Evolutionary conservation across 2,888 invertebrate genomes (phyloP), one percentile per base, ranked within the genome.

Genomic region (Tetramorium bicarinatum): DNA sequence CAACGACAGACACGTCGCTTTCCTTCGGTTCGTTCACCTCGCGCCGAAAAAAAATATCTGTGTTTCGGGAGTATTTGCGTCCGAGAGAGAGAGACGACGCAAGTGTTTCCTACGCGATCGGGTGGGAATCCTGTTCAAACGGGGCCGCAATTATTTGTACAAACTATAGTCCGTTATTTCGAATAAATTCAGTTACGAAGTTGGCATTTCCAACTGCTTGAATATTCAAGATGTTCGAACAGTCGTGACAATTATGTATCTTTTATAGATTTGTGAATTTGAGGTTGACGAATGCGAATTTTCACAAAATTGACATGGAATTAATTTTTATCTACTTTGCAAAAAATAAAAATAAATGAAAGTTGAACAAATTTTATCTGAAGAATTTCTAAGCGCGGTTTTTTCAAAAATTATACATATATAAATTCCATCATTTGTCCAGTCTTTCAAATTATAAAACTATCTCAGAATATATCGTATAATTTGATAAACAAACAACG

Each of bases 1-100:
- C 90, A 72, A 79, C 88, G 88, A 88, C 89, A 75, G 89, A 92
- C 91, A 90, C 89, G 89, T 89, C 87, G 88, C 89, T 90, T 89
- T 88, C 75, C 87, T 84, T 83, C 89, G 89, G 93, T 92, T 92
- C 93, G 89, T 93, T 93, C 93, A 93, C 93, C 93, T 87, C 90
- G 79, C 74, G 81, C 88, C 87, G 84, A 91, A 91, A 66, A 49
- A 66, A 66, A 41, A 61, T 64, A n/a, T 64, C 41, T 91, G 87
- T 89, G 84, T 90, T 91, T 89, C 83, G 88, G 66, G 75, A 87
- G 89, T 87, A 86, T 88, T 87, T 85, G 86, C 85, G 44, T 13
- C 47, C 52, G 34, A 29, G 64, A 13, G n/a, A 76, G 38, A 21
- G 56, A 38, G 11, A 13, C 13, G 38, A 11, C 3, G 18, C 61